Percentiles rank a stretch among this genome's conserved stretches.
Evolutionary conservation across 2,797 vertebrate species (phyloP).

Genomic region (Pseudotriccus pelzelni): DNA sequence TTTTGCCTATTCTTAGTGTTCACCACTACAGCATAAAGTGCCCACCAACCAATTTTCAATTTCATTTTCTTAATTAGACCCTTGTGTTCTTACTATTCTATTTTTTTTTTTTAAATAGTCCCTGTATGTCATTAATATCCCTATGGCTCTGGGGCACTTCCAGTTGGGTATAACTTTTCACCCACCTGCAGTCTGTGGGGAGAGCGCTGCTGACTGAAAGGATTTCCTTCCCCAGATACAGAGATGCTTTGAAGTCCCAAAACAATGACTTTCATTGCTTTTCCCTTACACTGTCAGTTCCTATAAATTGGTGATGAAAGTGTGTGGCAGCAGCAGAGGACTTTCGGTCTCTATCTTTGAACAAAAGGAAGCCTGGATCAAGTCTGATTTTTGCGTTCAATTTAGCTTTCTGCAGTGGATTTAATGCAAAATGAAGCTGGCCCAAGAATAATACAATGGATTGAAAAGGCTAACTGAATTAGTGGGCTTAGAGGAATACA

Average conservation of each 20-base stretch:
- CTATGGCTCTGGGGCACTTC: conserved; percentile 77
- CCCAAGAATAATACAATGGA: conserved; percentile 85
- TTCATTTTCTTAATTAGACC: conserved; percentile 44
- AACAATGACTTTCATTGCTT: conserved; percentile 89
- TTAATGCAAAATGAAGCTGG: conserved; percentile 86
- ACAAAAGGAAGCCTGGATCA: conserved; percentile 84
- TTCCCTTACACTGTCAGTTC: conserved; percentile 80
- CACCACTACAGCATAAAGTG: conserved; percentile 22
- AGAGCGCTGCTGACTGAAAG: conserved; percentile 85
- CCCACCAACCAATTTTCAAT: not conserved
- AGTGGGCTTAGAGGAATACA: conserved; percentile 85
- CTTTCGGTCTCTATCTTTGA: conserved; percentile 82
- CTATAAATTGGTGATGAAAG: conserved; percentile 88
- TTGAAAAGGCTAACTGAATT: conserved; percentile 90
- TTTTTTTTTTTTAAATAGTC: not conserved
- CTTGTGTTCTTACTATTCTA: conserved; percentile 18
- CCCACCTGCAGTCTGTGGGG: conserved; percentile 80
- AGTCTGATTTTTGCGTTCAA: conserved; percentile 83
- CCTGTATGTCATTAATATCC: conserved; percentile 69
- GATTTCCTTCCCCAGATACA: conserved; percentile 86
- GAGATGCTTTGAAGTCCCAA: conserved; percentile 86
- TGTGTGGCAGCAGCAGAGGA: conserved; percentile 81
- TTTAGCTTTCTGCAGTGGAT: conserved; percentile 85
- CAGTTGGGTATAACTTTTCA: conserved; percentile 82
- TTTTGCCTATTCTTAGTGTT: not conserved